Percentiles rank a stretch among this genome's conserved stretches.
These are phyloP conservation scores for Dichetophora obliterata DNA, from an alignment of 2,888 invertebrate genomes.

Conservation along the genomic window DNA sequence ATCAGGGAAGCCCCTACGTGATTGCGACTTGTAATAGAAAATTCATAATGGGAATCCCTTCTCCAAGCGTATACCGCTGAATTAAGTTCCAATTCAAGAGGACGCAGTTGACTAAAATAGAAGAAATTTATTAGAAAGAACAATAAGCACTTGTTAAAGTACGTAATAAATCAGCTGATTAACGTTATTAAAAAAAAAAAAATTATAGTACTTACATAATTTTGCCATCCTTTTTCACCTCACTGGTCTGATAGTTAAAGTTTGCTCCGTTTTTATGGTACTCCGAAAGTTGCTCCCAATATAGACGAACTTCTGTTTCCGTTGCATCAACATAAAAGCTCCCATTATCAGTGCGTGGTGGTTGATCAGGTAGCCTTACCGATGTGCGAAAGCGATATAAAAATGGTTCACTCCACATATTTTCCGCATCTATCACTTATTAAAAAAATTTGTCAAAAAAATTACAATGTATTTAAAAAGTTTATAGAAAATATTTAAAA, in stretches of 20 bases:
- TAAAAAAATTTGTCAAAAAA: too few relatives aligned
- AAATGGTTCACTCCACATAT: conserved; percentile 80
- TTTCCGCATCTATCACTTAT: conserved; percentile 70
- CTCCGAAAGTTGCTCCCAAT: conserved; percentile 82
- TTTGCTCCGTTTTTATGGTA: conserved; percentile 80
- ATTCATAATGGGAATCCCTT: conserved; percentile 54
- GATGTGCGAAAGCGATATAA: conserved; percentile 75
- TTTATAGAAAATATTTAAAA: too few relatives aligned
- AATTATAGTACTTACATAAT: conserved; percentile 52
- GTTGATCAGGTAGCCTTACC: conserved; percentile 72
- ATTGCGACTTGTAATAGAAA: conserved; percentile 61
- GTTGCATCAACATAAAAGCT: conserved; percentile 79
- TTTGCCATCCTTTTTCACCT: conserved; percentile 57
- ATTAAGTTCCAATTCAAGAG: conserved; percentile 53
- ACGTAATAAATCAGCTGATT: neutral
- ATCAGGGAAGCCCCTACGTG: conserved; percentile 56
- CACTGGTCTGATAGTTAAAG: conserved; percentile 78
- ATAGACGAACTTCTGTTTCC: conserved; percentile 77
- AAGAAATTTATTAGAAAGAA: too few relatives aligned
- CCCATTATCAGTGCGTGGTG: conserved; percentile 80
- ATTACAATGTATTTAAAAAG: too few relatives aligned
- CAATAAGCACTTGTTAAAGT: too few relatives aligned
- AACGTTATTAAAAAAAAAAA: neutral
- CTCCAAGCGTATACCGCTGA: conserved; percentile 58
- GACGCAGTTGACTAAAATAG: conserved; percentile 43